Percentiles rank a stretch among this genome's conserved stretches.
These are phyloP conservation scores for Philhelius pedissequus DNA, from an alignment of 2,888 invertebrate species.

Conservation along the genomic window DNA sequence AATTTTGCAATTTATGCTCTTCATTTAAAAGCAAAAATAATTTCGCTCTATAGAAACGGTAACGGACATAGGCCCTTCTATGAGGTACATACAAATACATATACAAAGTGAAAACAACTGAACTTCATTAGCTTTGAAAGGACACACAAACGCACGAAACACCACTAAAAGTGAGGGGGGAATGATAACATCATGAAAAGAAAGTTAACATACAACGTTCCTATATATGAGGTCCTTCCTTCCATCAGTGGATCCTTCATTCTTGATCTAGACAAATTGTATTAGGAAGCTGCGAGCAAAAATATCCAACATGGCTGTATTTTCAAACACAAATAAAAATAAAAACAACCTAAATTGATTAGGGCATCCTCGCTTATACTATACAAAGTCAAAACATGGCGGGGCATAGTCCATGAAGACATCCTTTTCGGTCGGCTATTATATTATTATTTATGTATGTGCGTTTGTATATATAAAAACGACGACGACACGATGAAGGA, in stretches of 20 bases:
- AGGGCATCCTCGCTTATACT: slow-evolving; percentile 33
- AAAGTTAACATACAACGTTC: background rate
- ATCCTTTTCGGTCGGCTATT: background rate
- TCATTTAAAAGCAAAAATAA: slow-evolving; percentile 55
- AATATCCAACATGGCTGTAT: too few species aligned
- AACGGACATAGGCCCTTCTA: background rate
- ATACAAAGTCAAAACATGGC: slow-evolving; percentile 40
- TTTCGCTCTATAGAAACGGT: background rate
- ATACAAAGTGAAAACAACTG: slow-evolving; percentile 58
- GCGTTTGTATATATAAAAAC: background rate
- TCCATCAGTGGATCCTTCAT: background rate
- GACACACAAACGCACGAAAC: background rate
- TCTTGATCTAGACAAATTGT: slow-evolving; percentile 48
- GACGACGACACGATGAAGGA: background rate
- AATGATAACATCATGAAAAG: background rate
- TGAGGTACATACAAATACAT: background rate
- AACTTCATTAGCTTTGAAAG: slow-evolving; percentile 54
- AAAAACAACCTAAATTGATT: slow-evolving; percentile 52
- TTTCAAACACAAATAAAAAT: background rate
- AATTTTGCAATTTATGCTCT: slow-evolving; percentile 65
- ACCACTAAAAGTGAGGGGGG: background rate
- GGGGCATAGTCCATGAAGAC: background rate
- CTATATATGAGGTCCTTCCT: background rate
- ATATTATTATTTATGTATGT: background rate
- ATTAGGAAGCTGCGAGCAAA: slow-evolving; percentile 50